Evolutionary conservation across 2,797 vertebrate species (phyloP).

Genomic region (Columba guinea): DNA sequence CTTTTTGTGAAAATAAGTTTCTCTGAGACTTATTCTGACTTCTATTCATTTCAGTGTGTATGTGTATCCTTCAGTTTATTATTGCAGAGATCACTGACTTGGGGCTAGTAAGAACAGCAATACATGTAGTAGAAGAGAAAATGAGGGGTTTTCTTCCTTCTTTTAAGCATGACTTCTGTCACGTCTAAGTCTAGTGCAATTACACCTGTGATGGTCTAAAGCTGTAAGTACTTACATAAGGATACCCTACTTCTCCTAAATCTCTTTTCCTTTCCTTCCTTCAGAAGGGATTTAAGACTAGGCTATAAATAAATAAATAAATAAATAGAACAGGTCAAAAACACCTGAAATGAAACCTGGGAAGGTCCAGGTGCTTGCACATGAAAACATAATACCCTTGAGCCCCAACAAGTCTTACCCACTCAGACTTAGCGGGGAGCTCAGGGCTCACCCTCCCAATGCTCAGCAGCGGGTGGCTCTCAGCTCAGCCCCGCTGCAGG

Average conservation of each 20-base stretch:
- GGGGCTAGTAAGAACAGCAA: not conserved
- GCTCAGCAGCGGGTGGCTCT: accelerated
- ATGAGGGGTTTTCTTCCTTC: not conserved
- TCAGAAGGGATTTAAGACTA: not conserved
- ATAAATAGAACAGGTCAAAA: not conserved
- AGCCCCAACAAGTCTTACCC: not conserved
- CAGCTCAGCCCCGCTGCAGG: accelerated
- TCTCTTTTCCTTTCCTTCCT: not conserved
- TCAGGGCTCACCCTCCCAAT: accelerated
- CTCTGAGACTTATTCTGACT: not conserved
- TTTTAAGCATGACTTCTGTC: not conserved
- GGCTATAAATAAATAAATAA: not conserved
- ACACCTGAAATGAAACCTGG: not conserved
- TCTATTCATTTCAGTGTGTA: not conserved
- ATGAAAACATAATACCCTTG: not conserved
- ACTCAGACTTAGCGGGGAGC: accelerated
- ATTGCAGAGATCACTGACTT: not conserved
- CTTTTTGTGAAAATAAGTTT: not conserved
- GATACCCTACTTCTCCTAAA: not conserved
- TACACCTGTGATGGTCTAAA: not conserved
- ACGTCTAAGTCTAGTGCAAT: not conserved
- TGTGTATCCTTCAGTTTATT: not conserved
- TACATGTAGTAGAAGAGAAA: not conserved
- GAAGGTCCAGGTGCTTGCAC: not conserved
- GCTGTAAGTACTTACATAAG: not conserved